These are phyloP conservation scores for Meloidogyne hapla DNA, from an alignment of 1,140 invertebrate genomes.

Conservation along the genomic window DNA sequence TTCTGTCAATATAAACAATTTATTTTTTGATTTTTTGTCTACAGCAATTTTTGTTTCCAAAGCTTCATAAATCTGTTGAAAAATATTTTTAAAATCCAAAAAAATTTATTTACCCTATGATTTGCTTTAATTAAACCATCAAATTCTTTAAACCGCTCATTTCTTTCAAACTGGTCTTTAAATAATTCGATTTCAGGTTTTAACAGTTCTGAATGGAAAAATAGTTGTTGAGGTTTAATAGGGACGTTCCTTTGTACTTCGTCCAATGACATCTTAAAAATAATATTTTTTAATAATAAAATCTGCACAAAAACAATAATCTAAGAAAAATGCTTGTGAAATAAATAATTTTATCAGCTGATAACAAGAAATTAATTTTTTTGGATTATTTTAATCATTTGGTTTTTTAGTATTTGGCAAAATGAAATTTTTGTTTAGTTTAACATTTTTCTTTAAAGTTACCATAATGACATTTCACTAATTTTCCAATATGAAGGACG, in stretches of 20 bases:
- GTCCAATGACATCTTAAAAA: conserved; percentile 13
- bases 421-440: too few species aligned
- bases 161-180: conserved; percentile 23
- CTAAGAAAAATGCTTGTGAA: too few species aligned
- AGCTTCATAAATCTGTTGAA: conserved; percentile 9
- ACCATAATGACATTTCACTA: too few species aligned
- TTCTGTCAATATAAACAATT: background rate
- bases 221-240: conserved; percentile 14
- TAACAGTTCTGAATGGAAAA: conserved; percentile 21
- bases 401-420: too few species aligned
- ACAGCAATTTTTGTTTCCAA: conserved; percentile 18
- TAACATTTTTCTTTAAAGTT: too few species aligned
- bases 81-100: background rate
- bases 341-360: too few species aligned
- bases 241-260: conserved; percentile 28
- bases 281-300: too few species aligned
- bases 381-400: too few species aligned
- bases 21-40: background rate
- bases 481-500: too few species aligned
- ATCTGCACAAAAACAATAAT: too few species aligned
- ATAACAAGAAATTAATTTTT: too few species aligned
- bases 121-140: conserved; percentile 28
- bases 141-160: conserved; percentile 30
- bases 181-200: conserved; percentile 17
- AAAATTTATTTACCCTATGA: conserved; percentile 19